phyloP scores from a whole-genome alignment of 1,140 invertebrate species.

The Penaeus japonicus region DNA sequence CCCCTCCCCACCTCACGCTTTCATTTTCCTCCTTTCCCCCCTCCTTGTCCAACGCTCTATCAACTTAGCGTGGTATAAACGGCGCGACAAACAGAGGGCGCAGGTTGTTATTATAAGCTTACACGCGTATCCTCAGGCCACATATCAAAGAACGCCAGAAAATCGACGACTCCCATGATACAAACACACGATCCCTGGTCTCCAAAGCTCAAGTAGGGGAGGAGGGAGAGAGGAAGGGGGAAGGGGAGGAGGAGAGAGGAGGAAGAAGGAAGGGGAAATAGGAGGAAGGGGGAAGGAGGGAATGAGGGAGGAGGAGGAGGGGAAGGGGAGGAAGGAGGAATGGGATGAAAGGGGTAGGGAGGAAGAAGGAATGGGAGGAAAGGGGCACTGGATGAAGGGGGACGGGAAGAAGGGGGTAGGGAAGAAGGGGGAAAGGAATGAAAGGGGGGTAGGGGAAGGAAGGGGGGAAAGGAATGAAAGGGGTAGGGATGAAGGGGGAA shows the following conservation, averaged over 20 bases:
- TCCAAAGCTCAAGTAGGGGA: no score
- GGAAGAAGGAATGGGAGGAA: neutral
- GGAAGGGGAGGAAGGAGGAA: neutral
- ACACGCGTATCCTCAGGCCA: no score
- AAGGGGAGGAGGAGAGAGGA: neutral
- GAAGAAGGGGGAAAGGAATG: neutral
- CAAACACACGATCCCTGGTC: no score
- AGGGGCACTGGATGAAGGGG: neutral
- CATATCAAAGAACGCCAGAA: no score
- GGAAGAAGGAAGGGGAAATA: no score
- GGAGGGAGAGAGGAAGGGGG: neutral
- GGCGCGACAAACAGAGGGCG: conserved; percentile 6
- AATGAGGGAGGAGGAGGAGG: neutral
- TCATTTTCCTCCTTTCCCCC: neutral
- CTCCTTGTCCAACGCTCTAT: neutral
- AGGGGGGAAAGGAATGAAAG: neutral
- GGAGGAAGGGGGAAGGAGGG: neutral
- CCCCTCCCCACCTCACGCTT: neutral
- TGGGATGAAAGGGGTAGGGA: neutral
- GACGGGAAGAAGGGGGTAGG: neutral
- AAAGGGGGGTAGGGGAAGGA: neutral
- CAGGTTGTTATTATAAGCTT: neutral
- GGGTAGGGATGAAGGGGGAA: neutral
- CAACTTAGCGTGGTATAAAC: conserved; percentile 14
- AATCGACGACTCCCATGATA: no score